Evolutionary conservation across 92 coral and sea anemone species (phyloP).

Genomic region (Zoanthus sociatus): DNA sequence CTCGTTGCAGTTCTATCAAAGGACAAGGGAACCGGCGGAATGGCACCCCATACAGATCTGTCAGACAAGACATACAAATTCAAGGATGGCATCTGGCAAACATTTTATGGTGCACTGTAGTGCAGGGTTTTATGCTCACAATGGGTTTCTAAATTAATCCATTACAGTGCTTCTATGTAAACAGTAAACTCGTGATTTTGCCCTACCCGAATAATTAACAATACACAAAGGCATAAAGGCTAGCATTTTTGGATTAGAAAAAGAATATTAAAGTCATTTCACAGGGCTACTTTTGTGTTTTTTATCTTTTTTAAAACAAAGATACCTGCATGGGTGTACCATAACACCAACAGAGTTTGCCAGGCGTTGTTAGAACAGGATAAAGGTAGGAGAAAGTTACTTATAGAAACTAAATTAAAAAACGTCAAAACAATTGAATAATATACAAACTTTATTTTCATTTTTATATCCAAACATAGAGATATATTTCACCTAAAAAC

Average conservation of each 20-base stretch:
- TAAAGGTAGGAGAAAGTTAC: neutral
- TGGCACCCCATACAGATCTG: constrained; percentile 41
- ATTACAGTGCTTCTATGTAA: too few species aligned
- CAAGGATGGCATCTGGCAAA: constrained; percentile 45
- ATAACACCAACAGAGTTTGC: neutral
- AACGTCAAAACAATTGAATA: neutral
- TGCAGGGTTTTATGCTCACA: neutral
- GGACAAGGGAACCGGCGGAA: constrained; percentile 35
- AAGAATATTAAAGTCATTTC: neutral
- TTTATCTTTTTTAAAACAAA: neutral
- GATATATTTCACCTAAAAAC: neutral
- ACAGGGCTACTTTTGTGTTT: neutral
- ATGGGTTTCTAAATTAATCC: neutral
- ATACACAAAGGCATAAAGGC: neutral
- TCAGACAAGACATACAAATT: constrained; percentile 41
- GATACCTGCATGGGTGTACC: neutral
- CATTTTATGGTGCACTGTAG: constrained; percentile 22
- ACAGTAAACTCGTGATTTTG: neutral
- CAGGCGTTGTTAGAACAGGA: neutral
- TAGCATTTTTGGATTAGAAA: neutral
- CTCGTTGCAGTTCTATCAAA: constrained; percentile 42
- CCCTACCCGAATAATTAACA: neutral
- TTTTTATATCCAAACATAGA: neutral
- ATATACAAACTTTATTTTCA: neutral
- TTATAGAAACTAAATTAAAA: neutral